Evolutionary conservation across 2,888 invertebrate genomes (phyloP).

Genomic region (Amaurobius ferox): DNA sequence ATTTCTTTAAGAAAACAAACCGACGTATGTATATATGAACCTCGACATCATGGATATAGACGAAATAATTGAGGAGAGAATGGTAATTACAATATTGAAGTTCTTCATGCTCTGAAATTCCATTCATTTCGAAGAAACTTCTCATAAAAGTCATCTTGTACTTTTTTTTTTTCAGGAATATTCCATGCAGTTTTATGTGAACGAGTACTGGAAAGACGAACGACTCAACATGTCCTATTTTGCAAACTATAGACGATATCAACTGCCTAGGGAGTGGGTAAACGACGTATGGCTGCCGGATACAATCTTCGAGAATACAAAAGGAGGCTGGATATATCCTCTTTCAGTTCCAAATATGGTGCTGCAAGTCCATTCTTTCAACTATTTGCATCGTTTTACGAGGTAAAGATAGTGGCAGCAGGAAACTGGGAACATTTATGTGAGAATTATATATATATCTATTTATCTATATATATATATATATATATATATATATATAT

Average conservation of each 20-base stretch:
- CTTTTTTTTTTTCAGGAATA: slow-evolving; percentile 49
- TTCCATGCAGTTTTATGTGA: slow-evolving; percentile 61
- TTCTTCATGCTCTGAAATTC: too few relatives aligned
- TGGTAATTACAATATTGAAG: slow-evolving; percentile 23
- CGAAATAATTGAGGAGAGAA: slow-evolving; percentile 48
- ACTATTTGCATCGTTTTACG: slow-evolving; percentile 37
- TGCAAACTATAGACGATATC: not conserved
- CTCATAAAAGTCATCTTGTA: too few relatives aligned
- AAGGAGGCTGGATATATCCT: slow-evolving; percentile 53
- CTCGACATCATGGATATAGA: slow-evolving; percentile 54
- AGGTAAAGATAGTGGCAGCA: slow-evolving; percentile 37
- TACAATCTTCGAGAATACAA: slow-evolving; percentile 58
- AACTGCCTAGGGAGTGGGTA: slow-evolving; percentile 15
- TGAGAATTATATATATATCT: too few relatives aligned
- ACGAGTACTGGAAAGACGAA: slow-evolving; percentile 58
- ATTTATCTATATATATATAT: too few relatives aligned
- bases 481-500: too few relatives aligned
- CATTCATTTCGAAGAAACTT: too few relatives aligned
- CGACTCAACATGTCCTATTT: slow-evolving; percentile 20
- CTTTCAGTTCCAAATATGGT: slow-evolving; percentile 49
- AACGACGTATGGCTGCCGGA: slow-evolving; percentile 56
- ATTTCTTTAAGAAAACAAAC: slow-evolving; percentile 26
- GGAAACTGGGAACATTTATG: too few relatives aligned
- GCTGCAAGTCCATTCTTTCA: slow-evolving; percentile 24
- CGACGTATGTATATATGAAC: slow-evolving; percentile 35